Evolutionary conservation across 2,113 vertebrate species (phyloP), one percentile per base, ranked within the genome.

Genomic region (Vicugna pacos): DNA sequence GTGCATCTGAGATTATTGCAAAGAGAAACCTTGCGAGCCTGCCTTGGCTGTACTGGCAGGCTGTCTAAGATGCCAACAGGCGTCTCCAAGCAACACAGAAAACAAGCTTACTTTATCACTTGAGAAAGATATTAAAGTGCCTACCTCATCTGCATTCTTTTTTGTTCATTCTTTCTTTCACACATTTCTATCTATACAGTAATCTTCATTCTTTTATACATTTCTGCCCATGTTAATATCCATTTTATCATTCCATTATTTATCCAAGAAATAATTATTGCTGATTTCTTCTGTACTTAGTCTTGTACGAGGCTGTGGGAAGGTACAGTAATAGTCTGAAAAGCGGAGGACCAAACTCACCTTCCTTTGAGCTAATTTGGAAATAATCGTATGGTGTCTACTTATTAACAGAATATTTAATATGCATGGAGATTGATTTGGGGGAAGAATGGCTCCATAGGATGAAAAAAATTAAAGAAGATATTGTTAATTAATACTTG

Each of bases 1-100:
- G 89, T 87, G 67, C 67, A 75, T 95, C 32, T 87, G 54, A 96
- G 46, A 86, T 81, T 56, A 92, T 92, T 92, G 81, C 80, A 91
- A 92, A 90, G 11, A 86, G 80, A 91, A 95, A 87, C 4, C 50
- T 56, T 83, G 48, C 50, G 70, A 91, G 42, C 56, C 19, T 80
- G 70, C 65, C 82, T 75, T 38, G 67, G 17, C 62, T 69, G 46
- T 95, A 95, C 86, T 82, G 67, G 52, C 62, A 95, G 35, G 15
- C 64, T 97, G 48, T 90, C 69, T 94, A 62, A 94, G 15, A 86
- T 52, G 52, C 22, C 60, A 67, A 28, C 35, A 91, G 56, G 17
- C 5, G 12, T 93, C 46, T 93, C 64, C 11, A 38, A 30, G 24
- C 8, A 77, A 20, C 42, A 91, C n/a, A 85, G 72, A 91, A 91